These are phyloP conservation scores for Scaptomyza cyrtandrae DNA, from an alignment of 2,888 invertebrate species.

Conservation along the genomic window DNA sequence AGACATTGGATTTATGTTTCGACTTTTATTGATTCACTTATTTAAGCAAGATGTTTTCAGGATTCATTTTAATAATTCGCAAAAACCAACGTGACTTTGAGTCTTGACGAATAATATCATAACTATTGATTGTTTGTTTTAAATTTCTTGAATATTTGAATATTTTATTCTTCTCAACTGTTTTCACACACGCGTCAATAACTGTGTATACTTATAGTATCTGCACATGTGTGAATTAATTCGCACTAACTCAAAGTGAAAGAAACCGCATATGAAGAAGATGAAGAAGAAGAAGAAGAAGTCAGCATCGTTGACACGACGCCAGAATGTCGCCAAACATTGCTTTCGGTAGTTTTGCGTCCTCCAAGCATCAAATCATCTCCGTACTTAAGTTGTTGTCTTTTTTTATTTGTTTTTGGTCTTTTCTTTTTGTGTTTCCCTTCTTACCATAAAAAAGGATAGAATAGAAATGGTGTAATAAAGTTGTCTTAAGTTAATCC, in stretches of 20 bases:
- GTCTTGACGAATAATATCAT: no score
- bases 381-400: constrained; percentile 16
- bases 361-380: constrained; percentile 10
- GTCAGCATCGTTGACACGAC: constrained; percentile 58
- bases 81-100: no score
- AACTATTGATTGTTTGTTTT: no score
- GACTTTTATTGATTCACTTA: not conserved
- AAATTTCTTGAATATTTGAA: not conserved
- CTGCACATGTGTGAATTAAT: constrained; percentile 32
- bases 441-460: not conserved
- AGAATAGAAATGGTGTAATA: not conserved
- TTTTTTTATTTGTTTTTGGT: not conserved
- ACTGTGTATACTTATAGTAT: constrained; percentile 31
- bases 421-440: not conserved
- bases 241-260: constrained; percentile 56
- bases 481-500: constrained; percentile 1
- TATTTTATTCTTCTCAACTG: not conserved
- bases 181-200: constrained; percentile 13
- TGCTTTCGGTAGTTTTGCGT: constrained; percentile 18
- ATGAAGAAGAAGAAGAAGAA: constrained; percentile 23
- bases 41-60: no score
- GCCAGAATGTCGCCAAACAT: constrained; percentile 63
- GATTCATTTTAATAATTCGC: no score
- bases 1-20: not conserved
- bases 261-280: not conserved